Evolutionary conservation across 1,140 invertebrate species (phyloP).

Genomic region (Drosophila equinoxialis): DNA sequence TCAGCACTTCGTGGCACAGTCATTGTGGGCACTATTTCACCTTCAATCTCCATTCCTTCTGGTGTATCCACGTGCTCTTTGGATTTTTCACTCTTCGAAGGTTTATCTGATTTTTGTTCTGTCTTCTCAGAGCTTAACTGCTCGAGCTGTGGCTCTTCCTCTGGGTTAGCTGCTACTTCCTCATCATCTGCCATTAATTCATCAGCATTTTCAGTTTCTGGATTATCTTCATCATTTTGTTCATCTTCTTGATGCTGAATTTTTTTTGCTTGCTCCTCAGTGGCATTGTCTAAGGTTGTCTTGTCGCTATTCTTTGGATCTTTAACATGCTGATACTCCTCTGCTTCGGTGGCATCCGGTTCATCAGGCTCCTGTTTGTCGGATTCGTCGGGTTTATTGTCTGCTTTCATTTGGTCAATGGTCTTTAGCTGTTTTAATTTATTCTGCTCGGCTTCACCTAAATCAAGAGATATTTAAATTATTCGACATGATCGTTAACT

Average conservation of each 20-base stretch:
- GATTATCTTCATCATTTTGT: conserved; percentile 85
- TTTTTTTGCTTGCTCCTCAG: conserved; percentile 92
- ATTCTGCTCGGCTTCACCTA: conserved; percentile 82
- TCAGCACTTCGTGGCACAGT: conserved; percentile 88
- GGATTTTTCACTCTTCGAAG: conserved; percentile 84
- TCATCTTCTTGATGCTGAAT: conserved; percentile 85
- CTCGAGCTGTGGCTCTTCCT: conserved; percentile 84
- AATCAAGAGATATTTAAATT: neutral
- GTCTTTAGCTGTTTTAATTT: conserved; percentile 86
- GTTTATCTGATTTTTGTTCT: conserved; percentile 83
- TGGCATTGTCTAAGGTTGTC: conserved; percentile 87
- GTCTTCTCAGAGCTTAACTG: conserved; percentile 84
- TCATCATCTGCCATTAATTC: conserved; percentile 67
- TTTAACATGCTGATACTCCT: conserved; percentile 93
- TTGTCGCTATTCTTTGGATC: conserved; percentile 88
- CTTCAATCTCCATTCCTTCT: conserved; percentile 88
- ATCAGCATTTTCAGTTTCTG: conserved; percentile 84
- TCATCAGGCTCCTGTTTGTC: conserved; percentile 83
- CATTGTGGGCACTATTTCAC: conserved; percentile 88
- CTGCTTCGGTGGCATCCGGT: conserved; percentile 74
- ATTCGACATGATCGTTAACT: no score
- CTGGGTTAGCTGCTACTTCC: conserved; percentile 45
- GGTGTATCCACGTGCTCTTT: conserved; percentile 77
- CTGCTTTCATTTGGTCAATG: conserved; percentile 82
- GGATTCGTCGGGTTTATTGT: conserved; percentile 80